phyloP scores from a whole-genome alignment of 1,140 invertebrate species.

The Bombus confusus region DNA sequence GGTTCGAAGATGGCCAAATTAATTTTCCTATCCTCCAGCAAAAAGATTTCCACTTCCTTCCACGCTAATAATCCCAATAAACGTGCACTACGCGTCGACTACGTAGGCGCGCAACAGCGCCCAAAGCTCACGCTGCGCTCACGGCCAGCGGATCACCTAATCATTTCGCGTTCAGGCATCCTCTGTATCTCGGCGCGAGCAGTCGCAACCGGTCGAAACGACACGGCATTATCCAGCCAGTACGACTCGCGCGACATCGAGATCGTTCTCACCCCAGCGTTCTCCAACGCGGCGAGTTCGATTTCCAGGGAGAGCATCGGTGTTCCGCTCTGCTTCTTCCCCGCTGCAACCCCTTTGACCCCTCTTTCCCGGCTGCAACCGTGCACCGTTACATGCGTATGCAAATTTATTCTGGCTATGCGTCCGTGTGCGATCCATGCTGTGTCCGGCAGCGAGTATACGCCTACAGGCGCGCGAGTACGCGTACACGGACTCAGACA shows the following conservation, averaged over 20 bases:
- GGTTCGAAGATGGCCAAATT: neutral
- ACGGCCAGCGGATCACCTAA: conserved; percentile 59
- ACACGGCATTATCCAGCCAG: neutral
- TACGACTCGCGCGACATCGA: neutral
- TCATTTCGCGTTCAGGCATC: conserved; percentile 1
- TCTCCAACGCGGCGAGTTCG: conserved; percentile 35
- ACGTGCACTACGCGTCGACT: neutral
- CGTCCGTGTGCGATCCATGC: conserved; percentile 73
- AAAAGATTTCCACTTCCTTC: neutral
- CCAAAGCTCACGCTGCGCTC: conserved; percentile 53
- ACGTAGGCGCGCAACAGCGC: too few relatives aligned
- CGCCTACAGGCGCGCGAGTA: neutral
- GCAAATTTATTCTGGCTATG: conserved; percentile 80
- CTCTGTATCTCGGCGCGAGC: neutral
- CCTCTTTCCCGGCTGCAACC: conserved; percentile 53
- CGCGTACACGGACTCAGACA: neutral
- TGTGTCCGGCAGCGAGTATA: conserved; percentile 2
- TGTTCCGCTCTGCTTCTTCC: conserved; percentile 57
- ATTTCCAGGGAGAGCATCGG: conserved; percentile 36
- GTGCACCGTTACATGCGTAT: conserved; percentile 81
- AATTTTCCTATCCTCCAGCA: neutral
- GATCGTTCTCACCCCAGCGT: conserved; percentile 11
- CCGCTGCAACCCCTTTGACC: conserved; percentile 19
- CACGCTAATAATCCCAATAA: neutral
- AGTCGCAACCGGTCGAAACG: neutral